Percentiles rank a stretch among this genome's conserved stretches.
These are phyloP conservation scores for Gadus macrocephalus DNA, from an alignment of 2,113 vertebrate genomes.

Conservation along the genomic window DNA sequence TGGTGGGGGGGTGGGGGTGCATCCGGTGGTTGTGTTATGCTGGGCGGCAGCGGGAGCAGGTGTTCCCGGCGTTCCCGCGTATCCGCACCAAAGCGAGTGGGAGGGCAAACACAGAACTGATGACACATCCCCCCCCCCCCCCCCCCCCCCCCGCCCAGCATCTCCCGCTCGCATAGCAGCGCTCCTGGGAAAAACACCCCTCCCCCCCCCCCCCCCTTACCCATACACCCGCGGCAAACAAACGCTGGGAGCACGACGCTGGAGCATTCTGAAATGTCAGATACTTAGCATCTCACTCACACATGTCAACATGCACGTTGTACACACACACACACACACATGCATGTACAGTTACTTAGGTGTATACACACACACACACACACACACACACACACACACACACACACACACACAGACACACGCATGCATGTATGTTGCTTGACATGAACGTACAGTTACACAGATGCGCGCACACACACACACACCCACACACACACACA, in stretches of 20 bases:
- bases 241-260: background rate
- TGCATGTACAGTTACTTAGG: background rate
- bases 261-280: constrained; percentile 1
- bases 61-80: constrained; percentile 41
- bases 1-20: too few relatives aligned
- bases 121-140: constrained; percentile 42
- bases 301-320: constrained; percentile 9
- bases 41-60: constrained; percentile 32
- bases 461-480: background rate
- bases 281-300: constrained; percentile 20
- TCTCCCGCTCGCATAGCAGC: constrained; percentile 27
- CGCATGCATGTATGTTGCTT: background rate
- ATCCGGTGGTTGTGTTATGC: constrained; percentile 44
- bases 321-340: too few relatives aligned
- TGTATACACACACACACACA: background rate
- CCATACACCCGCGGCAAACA: constrained; percentile 40
- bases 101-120: constrained; percentile 51
- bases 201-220: too few relatives aligned
- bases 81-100: constrained; percentile 40
- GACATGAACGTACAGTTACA: too few relatives aligned
- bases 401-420: too few relatives aligned
- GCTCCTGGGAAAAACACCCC: background rate
- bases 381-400: background rate
- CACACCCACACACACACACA: too few relatives aligned
- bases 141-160: too few relatives aligned